Evolutionary conservation across 2,888 invertebrate species (phyloP).

Genomic region (Drymonia ruficornis): DNA sequence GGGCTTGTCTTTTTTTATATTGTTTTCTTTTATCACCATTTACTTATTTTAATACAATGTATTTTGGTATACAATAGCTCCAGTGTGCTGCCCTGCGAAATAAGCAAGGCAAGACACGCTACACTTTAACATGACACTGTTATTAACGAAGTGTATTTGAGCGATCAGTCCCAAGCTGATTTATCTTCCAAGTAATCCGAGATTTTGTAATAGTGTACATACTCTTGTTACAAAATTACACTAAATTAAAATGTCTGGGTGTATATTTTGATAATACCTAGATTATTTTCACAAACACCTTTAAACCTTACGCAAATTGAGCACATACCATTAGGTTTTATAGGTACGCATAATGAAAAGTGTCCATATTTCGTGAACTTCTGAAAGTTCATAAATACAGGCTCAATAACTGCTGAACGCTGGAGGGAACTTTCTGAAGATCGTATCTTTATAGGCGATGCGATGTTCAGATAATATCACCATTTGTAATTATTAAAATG

Average conservation of each 20-base stretch:
- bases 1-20: too few species aligned
- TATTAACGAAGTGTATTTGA: too few species aligned
- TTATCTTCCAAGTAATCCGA: too few species aligned
- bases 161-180: too few species aligned
- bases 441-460: constrained; percentile 36
- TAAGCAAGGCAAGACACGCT: too few species aligned
- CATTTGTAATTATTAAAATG: constrained; percentile 36
- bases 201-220: too few species aligned
- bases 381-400: constrained; percentile 34
- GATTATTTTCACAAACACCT: constrained; percentile 1
- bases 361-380: constrained; percentile 38
- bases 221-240: too few species aligned
- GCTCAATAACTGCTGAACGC: constrained; percentile 18
- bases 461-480: constrained; percentile 31
- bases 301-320: background rate
- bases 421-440: constrained; percentile 26
- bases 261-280: background rate
- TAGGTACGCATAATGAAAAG: constrained; percentile 37
- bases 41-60: too few species aligned
- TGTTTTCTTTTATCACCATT: too few species aligned
- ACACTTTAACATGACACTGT: too few species aligned
- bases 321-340: constrained; percentile 32
- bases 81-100: too few species aligned
- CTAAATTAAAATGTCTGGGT: background rate
- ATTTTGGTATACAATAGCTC: too few species aligned